Conservation (phyloP, 2,888 invertebrate species). For the Entomobrya proxima region DNA sequence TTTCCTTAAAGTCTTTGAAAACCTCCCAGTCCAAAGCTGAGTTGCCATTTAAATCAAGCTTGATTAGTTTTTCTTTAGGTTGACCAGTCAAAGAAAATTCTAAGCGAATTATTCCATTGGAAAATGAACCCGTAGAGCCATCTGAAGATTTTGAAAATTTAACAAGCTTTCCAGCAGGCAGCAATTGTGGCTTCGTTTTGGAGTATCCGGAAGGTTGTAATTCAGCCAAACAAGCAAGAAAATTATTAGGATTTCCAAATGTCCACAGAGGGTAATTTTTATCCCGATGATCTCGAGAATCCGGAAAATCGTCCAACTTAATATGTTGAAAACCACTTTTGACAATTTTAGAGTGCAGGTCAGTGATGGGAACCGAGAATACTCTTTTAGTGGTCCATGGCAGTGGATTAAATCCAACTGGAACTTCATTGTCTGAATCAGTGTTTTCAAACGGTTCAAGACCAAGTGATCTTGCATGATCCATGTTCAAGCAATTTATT, state of each 20-base stretch:
- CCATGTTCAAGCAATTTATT: neutral
- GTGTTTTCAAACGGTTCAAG: neutral
- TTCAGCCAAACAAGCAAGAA: constrained; percentile 60
- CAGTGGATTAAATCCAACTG: constrained; percentile 63
- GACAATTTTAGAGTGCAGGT: neutral
- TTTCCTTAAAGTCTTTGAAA: constrained; percentile 44
- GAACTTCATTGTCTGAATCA: neutral
- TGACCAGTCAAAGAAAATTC: constrained; percentile 47
- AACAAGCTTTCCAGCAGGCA: constrained; percentile 37
- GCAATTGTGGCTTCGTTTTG: constrained; percentile 11
- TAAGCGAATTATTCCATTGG: constrained; percentile 55
- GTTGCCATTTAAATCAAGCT: neutral
- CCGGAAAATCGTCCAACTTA: constrained; percentile 27
- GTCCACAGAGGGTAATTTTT: constrained; percentile 47
- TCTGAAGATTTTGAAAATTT: neutral
- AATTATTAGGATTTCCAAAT: constrained; percentile 38
- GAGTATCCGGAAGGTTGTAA: constrained; percentile 65
- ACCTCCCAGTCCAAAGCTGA: constrained; percentile 5
- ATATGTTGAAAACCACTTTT: constrained; percentile 54
- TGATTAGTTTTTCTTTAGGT: constrained; percentile 62
- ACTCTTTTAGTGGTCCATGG: constrained; percentile 64
- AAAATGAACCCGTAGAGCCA: neutral
- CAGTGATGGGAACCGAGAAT: neutral
- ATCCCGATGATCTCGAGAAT: constrained; percentile 6
- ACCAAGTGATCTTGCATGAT: neutral